These are phyloP conservation scores for Fragum sueziense DNA, from an alignment of 2,888 invertebrate species.

Conservation along the genomic window DNA sequence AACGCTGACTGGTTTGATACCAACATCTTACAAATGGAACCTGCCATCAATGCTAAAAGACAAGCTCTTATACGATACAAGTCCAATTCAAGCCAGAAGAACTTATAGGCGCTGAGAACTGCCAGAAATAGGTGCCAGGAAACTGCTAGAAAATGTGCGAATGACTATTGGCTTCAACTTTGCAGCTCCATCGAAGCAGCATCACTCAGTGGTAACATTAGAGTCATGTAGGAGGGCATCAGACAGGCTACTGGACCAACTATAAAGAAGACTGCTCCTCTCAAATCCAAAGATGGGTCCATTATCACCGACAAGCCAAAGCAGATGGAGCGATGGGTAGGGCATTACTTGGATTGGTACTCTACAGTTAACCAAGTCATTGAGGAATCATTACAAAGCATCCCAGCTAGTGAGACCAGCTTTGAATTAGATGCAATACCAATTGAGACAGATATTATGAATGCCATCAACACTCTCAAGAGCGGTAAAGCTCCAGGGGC, in stretches of 20 bases:
- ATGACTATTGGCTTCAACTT: neutral
- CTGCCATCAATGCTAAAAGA: no score
- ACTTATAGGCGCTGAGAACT: no score
- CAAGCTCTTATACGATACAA: no score
- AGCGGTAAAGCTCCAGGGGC: neutral
- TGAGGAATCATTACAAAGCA: neutral
- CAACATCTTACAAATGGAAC: no score
- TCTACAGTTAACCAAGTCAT: slow-evolving; percentile 3
- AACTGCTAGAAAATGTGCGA: slow-evolving; percentile 7
- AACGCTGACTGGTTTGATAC: no score
- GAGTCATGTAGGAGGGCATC: slow-evolving; percentile 18
- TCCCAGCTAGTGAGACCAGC: neutral
- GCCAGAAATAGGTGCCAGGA: neutral
- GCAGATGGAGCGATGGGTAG: slow-evolving; percentile 11
- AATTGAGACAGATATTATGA: neutral
- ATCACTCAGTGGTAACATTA: neutral
- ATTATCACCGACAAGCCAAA: neutral
- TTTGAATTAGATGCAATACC: slow-evolving; percentile 2
- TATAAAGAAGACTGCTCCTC: neutral
- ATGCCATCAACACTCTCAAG: slow-evolving; percentile 3
- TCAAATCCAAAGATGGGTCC: neutral
- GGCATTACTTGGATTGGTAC: slow-evolving; percentile 3
- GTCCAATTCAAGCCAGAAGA: no score
- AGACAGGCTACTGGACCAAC: slow-evolving; percentile 1
- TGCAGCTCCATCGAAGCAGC: neutral